Evolutionary conservation across 2,113 vertebrate genomes (phyloP).

Genomic region (Grammomys dolichurus): DNA sequence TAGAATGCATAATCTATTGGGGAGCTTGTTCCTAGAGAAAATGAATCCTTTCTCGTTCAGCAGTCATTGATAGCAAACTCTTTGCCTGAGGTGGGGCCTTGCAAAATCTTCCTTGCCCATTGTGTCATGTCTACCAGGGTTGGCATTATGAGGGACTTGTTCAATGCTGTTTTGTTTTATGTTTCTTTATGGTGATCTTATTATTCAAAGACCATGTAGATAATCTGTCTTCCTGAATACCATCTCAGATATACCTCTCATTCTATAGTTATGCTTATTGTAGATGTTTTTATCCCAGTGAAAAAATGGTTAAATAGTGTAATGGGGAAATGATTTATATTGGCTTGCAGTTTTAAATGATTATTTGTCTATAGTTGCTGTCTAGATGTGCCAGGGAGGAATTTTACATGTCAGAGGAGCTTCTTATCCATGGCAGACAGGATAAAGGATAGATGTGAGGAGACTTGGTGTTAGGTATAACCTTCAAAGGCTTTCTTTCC

Average conservation of each 20-base stretch:
- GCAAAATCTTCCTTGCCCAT: neutral
- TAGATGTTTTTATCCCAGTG: neutral
- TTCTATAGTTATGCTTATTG: fast-evolving
- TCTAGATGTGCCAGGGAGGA: neutral
- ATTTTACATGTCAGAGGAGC: neutral
- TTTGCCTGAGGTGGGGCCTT: neutral
- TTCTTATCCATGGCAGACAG: neutral
- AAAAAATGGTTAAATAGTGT: neutral
- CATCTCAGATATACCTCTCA: neutral
- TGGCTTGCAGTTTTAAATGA: neutral
- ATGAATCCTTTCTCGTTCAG: neutral
- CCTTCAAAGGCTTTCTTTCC: neutral
- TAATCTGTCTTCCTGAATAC: neutral
- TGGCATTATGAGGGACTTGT: neutral
- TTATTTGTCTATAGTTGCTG: neutral
- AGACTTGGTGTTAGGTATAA: neutral
- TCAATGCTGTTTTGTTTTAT: neutral
- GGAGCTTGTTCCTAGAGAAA: neutral
- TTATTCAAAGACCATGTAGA: neutral
- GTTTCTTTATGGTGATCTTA: neutral
- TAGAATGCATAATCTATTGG: neutral
- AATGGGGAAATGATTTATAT: neutral
- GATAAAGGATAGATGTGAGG: neutral
- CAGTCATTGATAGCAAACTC: neutral
- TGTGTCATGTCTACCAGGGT: neutral